Evolutionary conservation across 2,888 invertebrate species (phyloP).

Genomic region (Epinotia nisella): DNA sequence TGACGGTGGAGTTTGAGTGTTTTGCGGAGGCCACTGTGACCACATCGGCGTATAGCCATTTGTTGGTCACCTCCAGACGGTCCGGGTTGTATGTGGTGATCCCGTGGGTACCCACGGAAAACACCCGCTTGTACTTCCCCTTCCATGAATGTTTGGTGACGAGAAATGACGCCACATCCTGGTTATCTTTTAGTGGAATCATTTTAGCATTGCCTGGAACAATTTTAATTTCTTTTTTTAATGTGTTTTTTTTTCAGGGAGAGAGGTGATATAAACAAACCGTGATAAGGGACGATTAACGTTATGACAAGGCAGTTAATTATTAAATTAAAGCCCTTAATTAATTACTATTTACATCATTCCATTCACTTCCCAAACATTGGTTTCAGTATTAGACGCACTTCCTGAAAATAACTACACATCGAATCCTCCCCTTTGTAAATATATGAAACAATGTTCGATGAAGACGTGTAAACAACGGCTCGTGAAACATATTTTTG

Average conservation of each 20-base stretch:
- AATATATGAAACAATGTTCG: slow-evolving; percentile 67
- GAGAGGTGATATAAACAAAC: slow-evolving; percentile 27
- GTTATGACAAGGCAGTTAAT: slow-evolving; percentile 34
- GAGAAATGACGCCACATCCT: slow-evolving; percentile 98
- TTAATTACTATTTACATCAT: background rate
- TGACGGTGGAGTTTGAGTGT: slow-evolving; percentile 80
- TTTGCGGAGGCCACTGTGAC: slow-evolving; percentile 88
- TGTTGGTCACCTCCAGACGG: slow-evolving; percentile 90
- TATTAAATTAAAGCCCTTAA: slow-evolving; percentile 27
- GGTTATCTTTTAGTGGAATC: slow-evolving; percentile 95
- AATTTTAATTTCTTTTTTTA: background rate
- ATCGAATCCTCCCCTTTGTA: slow-evolving; percentile 80
- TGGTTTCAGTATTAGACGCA: slow-evolving; percentile 11
- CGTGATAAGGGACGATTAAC: slow-evolving; percentile 11
- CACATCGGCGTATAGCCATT: slow-evolving; percentile 94
- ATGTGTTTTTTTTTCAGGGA: background rate
- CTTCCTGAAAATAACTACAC: slow-evolving; percentile 44
- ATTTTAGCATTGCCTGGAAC: slow-evolving; percentile 86
- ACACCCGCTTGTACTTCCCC: slow-evolving; percentile 99
- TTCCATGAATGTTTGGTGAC: slow-evolving; percentile 99
- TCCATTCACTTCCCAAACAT: background rate
- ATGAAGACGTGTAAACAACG: slow-evolving; percentile 82
- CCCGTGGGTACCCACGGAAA: slow-evolving; percentile 97
- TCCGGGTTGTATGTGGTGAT: slow-evolving; percentile 97
- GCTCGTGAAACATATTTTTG: slow-evolving; percentile 56